These are phyloP conservation scores for Vanessa cardui DNA, from an alignment of 2,888 invertebrate genomes.

Conservation along the genomic window DNA sequence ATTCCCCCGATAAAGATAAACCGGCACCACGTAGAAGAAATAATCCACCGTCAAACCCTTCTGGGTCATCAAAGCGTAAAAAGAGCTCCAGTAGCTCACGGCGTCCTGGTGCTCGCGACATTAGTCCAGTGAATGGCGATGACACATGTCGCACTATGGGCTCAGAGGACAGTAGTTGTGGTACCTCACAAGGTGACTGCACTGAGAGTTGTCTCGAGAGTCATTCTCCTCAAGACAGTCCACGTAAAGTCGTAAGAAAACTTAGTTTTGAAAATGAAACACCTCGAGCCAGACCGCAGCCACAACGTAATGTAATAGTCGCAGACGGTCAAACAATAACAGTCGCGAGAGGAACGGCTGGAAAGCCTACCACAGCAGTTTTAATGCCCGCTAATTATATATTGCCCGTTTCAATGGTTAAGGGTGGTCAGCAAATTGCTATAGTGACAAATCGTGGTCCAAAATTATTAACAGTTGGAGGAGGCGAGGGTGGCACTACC, in stretches of 20 bases:
- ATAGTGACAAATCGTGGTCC: slow-evolving; percentile 87
- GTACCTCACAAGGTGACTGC: slow-evolving; percentile 83
- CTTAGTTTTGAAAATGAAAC: slow-evolving; percentile 77
- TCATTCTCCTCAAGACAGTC: slow-evolving; percentile 82
- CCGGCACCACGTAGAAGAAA: slow-evolving; percentile 90
- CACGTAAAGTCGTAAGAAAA: slow-evolving; percentile 73
- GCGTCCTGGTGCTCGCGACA: slow-evolving; percentile 78
- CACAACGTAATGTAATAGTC: slow-evolving; percentile 82
- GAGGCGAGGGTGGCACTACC: slow-evolving; percentile 77
- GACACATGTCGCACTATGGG: slow-evolving; percentile 87
- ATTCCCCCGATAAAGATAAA: slow-evolving; percentile 92
- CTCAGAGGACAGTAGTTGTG: slow-evolving; percentile 90
- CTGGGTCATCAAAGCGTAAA: slow-evolving; percentile 86
- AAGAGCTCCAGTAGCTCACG: slow-evolving; percentile 86
- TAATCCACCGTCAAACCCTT: slow-evolving; percentile 88
- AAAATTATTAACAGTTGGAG: slow-evolving; percentile 75
- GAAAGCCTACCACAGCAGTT: slow-evolving; percentile 85
- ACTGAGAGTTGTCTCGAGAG: slow-evolving; percentile 78
- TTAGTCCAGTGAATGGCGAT: slow-evolving; percentile 84
- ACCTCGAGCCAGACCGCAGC: slow-evolving; percentile 64
- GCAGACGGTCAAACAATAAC: slow-evolving; percentile 86
- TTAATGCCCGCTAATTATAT: slow-evolving; percentile 89
- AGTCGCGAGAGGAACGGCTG: slow-evolving; percentile 83
- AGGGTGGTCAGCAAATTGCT: slow-evolving; percentile 88
- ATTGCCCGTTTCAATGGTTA: slow-evolving; percentile 87